Conservation (phyloP, 37 sponge, comb jelly and placozoan genomes). For the Corticium candelabrum region DNA sequence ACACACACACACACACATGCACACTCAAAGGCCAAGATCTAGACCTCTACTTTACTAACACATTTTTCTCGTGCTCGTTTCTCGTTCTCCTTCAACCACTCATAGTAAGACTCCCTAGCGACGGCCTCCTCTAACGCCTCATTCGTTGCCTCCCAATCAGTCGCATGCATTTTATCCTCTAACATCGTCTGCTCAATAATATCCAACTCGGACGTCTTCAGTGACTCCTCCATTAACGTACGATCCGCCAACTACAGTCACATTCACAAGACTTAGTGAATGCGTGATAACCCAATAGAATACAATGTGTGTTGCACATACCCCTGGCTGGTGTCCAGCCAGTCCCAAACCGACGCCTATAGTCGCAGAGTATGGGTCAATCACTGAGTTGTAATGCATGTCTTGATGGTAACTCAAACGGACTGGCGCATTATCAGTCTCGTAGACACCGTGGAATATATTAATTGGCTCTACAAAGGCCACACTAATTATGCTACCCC, state of each 20-base stretch:
- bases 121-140: slow-evolving; percentile 86
- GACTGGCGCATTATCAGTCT: slow-evolving; percentile 90
- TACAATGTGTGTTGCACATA: slow-evolving; percentile 21
- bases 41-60: too few species aligned
- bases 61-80: slow-evolving; percentile 11
- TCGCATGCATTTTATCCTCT: slow-evolving; percentile 60
- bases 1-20: too few species aligned
- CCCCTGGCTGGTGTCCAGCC: slow-evolving; percentile 87
- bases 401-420: slow-evolving; percentile 81
- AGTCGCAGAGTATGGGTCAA: slow-evolving; percentile 81
- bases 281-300: neutral
- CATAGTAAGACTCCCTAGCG: slow-evolving; percentile 79
- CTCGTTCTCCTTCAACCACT: slow-evolving; percentile 68
- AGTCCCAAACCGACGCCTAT: slow-evolving; percentile 93
- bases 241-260: slow-evolving; percentile 12
- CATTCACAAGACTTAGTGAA: too few species aligned
- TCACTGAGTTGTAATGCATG: slow-evolving; percentile 89
- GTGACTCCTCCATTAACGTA: neutral
- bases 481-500: neutral
- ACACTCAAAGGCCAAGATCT: too few species aligned
- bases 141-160: slow-evolving; percentile 74
- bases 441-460: slow-evolving; percentile 79
- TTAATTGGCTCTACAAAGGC: slow-evolving; percentile 96
- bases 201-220: neutral
- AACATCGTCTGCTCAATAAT: slow-evolving; percentile 35